Evolutionary conservation across 37 sponge, comb jelly and placozoan genomes (phyloP), one percentile per base, ranked within the genome.

Genomic region (Agelas oroides): DNA sequence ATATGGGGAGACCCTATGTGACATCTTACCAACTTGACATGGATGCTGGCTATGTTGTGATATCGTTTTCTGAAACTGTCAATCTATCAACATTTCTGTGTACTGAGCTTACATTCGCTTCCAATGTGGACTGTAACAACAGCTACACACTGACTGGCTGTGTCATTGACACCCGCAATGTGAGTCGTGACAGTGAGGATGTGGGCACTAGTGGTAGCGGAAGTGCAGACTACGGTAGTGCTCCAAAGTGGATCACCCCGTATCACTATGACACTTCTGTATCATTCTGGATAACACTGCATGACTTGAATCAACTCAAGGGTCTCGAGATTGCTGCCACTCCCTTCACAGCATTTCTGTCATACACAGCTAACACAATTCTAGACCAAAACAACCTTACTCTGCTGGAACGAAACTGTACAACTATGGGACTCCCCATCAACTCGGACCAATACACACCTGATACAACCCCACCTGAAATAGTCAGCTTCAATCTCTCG

Each of bases 291-390:
- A 37, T 96, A 0, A 67, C 81, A 36, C 88, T 91, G 2, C 40
- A 67, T 36, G 97, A 96, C 62, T 58, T 93, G 70, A 96, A 96
- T 83, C 75, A 59, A 13, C 63, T 96, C 57, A 96, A 96, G 70
- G 89, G 76, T 27, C 65, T 86, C 58, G 79, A 78, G 24, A 96
- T 96, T 38, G 97, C 92, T 34, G 40, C 33, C 16, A n/a, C 41
- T 1, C 18, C 58, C 34, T 52, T 55, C 18, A 88, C 91, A 0
- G 82, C 90, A 15, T 96, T 76, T 58, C 81, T 96, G 18, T 79
- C 89, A 0, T 86, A 85, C 53, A 83, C 76, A 31, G 65, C 60
- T 30, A n/a, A 66, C 1, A 71, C 90, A 2, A 83, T 96, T 28
- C 37, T 75, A 1, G 94, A 94, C 68, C 88, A 84, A 60, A 88